Conservation (phyloP, 2,888 invertebrate species). For the Erebia epiphron region DNA sequence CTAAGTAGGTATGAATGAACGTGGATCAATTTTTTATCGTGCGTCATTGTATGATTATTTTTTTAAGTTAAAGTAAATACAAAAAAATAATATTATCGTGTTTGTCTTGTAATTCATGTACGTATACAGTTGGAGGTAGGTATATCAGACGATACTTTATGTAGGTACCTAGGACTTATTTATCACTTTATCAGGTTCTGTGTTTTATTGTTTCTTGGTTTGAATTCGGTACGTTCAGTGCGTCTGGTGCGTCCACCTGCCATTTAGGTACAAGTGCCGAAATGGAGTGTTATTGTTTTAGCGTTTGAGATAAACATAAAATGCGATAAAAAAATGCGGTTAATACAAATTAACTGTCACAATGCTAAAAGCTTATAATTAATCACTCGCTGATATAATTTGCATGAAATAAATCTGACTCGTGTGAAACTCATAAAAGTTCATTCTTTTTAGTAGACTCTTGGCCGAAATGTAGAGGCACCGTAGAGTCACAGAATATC, state of each 20-base stretch:
- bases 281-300: conserved; percentile 19
- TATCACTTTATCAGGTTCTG: conserved; percentile 27
- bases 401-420: neutral
- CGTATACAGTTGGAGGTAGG: neutral
- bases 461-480: too few relatives aligned
- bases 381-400: neutral
- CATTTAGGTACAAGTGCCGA: conserved; percentile 18
- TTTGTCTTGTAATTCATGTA: conserved; percentile 17
- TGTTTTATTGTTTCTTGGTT: conserved; percentile 27
- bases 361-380: neutral
- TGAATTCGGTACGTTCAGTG: conserved; percentile 51
- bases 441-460: neutral
- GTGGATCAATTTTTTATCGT: neutral
- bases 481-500: too few relatives aligned
- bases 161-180: neutral
- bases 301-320: conserved; percentile 9
- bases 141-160: too few relatives aligned
- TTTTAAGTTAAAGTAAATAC: neutral
- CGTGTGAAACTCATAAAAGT: neutral
- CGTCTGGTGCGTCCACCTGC: conserved; percentile 61
- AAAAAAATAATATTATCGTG: conserved; percentile 15
- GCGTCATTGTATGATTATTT: neutral
- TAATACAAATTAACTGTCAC: neutral
- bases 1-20: neutral
- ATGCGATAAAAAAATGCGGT: neutral